Conservation (phyloP, 2,113 vertebrate species). For the Epinephelus moara region DNA sequence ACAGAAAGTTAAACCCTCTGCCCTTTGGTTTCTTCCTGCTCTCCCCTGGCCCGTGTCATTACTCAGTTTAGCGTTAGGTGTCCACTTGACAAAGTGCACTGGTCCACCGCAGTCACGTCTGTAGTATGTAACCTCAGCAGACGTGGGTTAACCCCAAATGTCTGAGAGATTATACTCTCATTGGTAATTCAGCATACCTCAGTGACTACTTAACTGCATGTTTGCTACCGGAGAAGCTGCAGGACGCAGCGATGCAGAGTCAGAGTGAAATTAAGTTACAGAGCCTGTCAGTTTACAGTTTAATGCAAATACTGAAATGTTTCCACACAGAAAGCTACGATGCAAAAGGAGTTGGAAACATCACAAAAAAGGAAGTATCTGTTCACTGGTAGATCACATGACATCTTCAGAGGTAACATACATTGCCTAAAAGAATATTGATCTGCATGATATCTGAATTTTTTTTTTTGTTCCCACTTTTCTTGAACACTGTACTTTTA, state of each 20-base stretch:
- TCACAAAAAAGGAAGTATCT: not conserved
- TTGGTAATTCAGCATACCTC: slow-evolving; percentile 48
- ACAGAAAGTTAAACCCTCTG: slow-evolving; percentile 20
- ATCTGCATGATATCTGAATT: too few relatives aligned
- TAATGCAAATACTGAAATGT: not conserved
- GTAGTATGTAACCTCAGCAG: slow-evolving; percentile 65
- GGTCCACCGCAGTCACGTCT: slow-evolving; percentile 61
- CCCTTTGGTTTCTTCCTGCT: slow-evolving; percentile 45
- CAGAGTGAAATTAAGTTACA: slow-evolving; percentile 18
- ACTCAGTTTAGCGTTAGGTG: slow-evolving; percentile 70
- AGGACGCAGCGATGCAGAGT: slow-evolving; percentile 12
- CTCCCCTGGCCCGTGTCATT: slow-evolving; percentile 59
- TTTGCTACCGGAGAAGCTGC: slow-evolving; percentile 32
- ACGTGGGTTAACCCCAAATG: slow-evolving; percentile 59
- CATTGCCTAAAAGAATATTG: not conserved
- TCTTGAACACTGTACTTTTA: not conserved
- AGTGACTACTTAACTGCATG: slow-evolving; percentile 43
- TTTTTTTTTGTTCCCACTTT: too few relatives aligned
- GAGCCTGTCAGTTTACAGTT: slow-evolving; percentile 24
- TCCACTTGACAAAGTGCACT: slow-evolving; percentile 66
- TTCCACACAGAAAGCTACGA: not conserved
- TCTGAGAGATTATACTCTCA: slow-evolving; percentile 45
- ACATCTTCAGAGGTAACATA: not conserved
- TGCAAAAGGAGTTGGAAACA: too few relatives aligned
- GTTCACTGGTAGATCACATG: not conserved